Evolutionary conservation across 2,888 invertebrate genomes (phyloP).

Genomic region (Xestia ashworthii): DNA sequence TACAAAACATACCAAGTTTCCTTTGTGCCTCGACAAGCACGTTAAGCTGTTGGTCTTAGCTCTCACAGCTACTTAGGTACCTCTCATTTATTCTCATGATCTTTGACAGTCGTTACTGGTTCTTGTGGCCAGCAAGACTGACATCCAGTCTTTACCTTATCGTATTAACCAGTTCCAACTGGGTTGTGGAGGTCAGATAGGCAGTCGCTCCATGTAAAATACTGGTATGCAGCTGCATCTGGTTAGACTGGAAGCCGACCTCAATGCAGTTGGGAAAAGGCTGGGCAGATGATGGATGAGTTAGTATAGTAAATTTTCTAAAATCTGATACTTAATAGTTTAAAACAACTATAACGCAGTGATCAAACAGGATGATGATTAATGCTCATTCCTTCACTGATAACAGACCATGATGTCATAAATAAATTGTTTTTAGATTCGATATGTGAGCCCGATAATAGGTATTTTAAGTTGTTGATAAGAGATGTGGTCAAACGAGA

Average conservation of each 20-base stretch:
- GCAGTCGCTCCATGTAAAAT: no score
- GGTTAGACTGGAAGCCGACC: not conserved
- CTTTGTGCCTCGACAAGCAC: not conserved
- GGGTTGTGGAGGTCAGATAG: no score
- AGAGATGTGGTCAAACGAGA: not conserved
- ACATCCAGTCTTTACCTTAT: no score
- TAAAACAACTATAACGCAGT: not conserved
- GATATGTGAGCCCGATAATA: not conserved
- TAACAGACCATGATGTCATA: not conserved
- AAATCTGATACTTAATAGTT: not conserved
- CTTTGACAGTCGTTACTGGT: not conserved
- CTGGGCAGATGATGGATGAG: not conserved
- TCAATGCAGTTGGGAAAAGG: no score
- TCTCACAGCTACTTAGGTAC: no score
- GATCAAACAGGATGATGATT: not conserved
- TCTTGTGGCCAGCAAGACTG: no score
- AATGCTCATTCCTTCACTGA: not conserved
- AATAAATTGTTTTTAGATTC: conserved; percentile 1
- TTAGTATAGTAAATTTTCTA: no score
- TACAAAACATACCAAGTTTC: no score
- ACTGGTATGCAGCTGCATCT: not conserved
- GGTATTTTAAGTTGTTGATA: not conserved
- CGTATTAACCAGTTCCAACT: no score
- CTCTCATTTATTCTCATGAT: not conserved
- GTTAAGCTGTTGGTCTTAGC: not conserved